These are phyloP conservation scores for Pygmarrhopalites habei DNA, from an alignment of 1,140 invertebrate genomes.

Conservation along the genomic window DNA sequence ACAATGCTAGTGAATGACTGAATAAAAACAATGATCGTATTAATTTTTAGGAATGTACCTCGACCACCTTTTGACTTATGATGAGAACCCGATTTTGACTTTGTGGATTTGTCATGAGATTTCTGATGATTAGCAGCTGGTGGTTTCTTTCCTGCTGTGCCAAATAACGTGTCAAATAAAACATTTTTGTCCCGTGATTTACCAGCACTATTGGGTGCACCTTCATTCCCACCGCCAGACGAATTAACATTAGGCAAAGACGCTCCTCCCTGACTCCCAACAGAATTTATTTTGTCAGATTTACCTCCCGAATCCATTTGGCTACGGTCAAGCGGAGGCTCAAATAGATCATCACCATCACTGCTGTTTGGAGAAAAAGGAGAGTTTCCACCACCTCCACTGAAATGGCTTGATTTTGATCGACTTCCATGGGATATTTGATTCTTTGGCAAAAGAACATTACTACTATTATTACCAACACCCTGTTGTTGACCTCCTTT, in stretches of 20 bases:
- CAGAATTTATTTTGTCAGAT: slow-evolving; percentile 39
- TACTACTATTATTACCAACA: too few species aligned
- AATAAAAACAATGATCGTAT: too few species aligned
- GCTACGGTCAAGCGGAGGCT: slow-evolving; percentile 54
- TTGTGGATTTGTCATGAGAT: slow-evolving; percentile 14
- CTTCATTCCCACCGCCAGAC: slow-evolving; percentile 59
- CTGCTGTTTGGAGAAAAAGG: slow-evolving; percentile 77
- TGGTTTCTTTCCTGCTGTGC: slow-evolving; percentile 5
- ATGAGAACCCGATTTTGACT: slow-evolving; percentile 17
- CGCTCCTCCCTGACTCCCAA: background rate
- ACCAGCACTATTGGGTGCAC: slow-evolving; percentile 41
- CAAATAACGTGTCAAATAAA: slow-evolving; percentile 40
- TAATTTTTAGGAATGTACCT: slow-evolving; percentile 7
- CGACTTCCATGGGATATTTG: slow-evolving; percentile 25
- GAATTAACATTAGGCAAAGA: slow-evolving; percentile 17
- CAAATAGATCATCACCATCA: slow-evolving; percentile 76
- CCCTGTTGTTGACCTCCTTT: slow-evolving; percentile 14
- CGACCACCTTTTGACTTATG: slow-evolving; percentile 24
- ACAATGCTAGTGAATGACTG: background rate
- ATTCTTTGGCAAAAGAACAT: slow-evolving; percentile 31
- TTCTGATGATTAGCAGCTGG: slow-evolving; percentile 8
- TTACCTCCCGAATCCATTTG: slow-evolving; percentile 43
- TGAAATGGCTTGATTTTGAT: slow-evolving; percentile 2
- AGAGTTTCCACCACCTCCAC: slow-evolving; percentile 49
- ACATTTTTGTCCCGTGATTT: slow-evolving; percentile 29